Evolutionary conservation across 2,797 vertebrate genomes (phyloP).

Genomic region (Alexandromys oeconomus): DNA sequence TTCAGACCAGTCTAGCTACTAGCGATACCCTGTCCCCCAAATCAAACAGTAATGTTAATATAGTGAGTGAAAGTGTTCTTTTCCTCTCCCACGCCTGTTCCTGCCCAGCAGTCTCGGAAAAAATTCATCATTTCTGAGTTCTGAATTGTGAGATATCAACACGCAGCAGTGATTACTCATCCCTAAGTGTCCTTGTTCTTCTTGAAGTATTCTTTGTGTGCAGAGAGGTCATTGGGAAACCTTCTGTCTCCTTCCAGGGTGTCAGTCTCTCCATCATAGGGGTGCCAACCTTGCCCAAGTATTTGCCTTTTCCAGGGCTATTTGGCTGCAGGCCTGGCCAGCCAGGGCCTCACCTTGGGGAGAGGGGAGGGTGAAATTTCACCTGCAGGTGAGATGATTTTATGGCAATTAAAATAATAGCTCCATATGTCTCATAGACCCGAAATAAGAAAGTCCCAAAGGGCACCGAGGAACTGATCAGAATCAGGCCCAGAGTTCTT

Average conservation of each 20-base stretch:
- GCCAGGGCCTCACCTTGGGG: background rate
- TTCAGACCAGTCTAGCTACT: background rate
- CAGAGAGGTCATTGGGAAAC: background rate
- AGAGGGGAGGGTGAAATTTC: background rate
- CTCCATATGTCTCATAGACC: background rate
- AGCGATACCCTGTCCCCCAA: background rate
- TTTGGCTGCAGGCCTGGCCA: background rate
- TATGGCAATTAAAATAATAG: background rate
- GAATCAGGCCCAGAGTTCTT: background rate
- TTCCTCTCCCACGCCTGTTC: background rate
- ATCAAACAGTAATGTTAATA: background rate
- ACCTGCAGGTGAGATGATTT: background rate
- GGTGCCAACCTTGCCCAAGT: background rate
- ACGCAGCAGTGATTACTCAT: background rate
- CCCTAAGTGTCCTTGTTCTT: background rate
- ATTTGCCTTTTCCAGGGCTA: background rate
- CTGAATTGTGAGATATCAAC: constrained; percentile 16
- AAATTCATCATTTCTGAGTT: constrained; percentile 3
- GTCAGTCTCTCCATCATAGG: background rate
- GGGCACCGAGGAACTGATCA: background rate
- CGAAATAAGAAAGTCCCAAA: background rate
- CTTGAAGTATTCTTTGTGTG: background rate
- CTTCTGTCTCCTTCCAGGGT: background rate
- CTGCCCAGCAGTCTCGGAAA: background rate
- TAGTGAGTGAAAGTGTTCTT: background rate